Evolutionary conservation across 2,113 vertebrate species (phyloP).

Genomic region (Chloropsis hardwickii): DNA sequence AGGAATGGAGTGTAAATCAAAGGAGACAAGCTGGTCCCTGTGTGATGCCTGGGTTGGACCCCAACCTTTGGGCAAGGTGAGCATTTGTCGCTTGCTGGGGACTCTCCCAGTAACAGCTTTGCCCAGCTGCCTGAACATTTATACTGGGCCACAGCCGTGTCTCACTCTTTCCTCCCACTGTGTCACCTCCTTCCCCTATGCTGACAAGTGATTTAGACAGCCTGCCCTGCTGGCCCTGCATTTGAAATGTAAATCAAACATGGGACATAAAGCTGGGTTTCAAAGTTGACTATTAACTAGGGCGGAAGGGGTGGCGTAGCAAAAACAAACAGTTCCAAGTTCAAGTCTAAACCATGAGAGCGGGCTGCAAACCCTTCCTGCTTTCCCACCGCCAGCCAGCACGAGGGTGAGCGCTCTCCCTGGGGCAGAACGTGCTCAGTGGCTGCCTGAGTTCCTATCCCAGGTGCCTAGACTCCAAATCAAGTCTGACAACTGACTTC

Average conservation of each 20-base stretch:
- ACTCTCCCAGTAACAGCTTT: background rate
- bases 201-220: slow-evolving; percentile 57
- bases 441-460: background rate
- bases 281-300: slow-evolving; percentile 65
- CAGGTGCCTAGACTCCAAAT: background rate
- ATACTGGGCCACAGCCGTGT: background rate
- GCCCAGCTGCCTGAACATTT: background rate
- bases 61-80: slow-evolving; percentile 14
- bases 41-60: background rate
- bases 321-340: slow-evolving; percentile 70
- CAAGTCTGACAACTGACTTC: background rate
- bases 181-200: slow-evolving; percentile 57
- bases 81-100: background rate
- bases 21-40: slow-evolving; percentile 5
- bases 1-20: slow-evolving; percentile 15
- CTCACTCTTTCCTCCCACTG: slow-evolving; percentile 29
- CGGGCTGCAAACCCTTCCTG: background rate
- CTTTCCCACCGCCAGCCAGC: background rate
- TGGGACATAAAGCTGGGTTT: slow-evolving; percentile 43
- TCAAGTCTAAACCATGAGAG: slow-evolving; percentile 53
- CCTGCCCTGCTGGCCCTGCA: slow-evolving; percentile 37
- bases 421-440: background rate
- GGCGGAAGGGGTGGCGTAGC: slow-evolving; percentile 58
- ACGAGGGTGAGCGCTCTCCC: background rate
- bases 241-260: slow-evolving; percentile 64